Evolutionary conservation across 2,888 invertebrate genomes (phyloP), one percentile per base, ranked within the genome.

Genomic region (Andrena trimmerana): DNA sequence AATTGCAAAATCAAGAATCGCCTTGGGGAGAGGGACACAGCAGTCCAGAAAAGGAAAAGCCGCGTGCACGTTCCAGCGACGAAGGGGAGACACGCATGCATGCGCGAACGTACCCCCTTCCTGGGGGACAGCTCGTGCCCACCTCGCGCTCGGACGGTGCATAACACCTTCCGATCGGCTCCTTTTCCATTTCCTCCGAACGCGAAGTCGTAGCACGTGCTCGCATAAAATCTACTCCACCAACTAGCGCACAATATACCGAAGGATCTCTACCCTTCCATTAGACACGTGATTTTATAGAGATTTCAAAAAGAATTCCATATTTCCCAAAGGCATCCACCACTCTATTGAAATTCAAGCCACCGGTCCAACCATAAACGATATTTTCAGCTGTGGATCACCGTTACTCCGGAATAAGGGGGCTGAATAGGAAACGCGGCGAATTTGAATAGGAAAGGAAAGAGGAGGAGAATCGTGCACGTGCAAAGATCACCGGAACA

Each of bases 21-120:
- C 67, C 60, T 48, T 57, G 48, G 57, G 24, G 57, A 57, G 57
- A 57, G 52, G n/a, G 83, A 65, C 71, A 68, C 33, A 83, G 48
- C 62, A 70, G 36, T 29, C 10, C 63, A 52, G 76, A 77, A 65
- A 71, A 72, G 79, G 83, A 83, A 77, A 79, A 81, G 75, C 72
- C 65, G 54, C 63, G 59, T 42, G 54, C 52, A 54, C 42, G 54
- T 31, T 62, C 62, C 29, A 60, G 66, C 20, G 79, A 33, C 20
- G 74, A 72, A 57, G 76, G 84, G 87, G 86, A 84, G 87, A 87
- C 84, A 87, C 87, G 87, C 87, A 87, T 87, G 87, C 87, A 59
- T 87, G 87, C 81, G 63, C 87, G 88, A 80, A 75, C 72, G 72
- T 80, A 83, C 62, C 33, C 73, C 73, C 48, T 62, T 72, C 33